Evolutionary conservation across 2,888 invertebrate species (phyloP), one percentile per base, ranked within the genome.

Genomic region (Oscheius onirici): DNA sequence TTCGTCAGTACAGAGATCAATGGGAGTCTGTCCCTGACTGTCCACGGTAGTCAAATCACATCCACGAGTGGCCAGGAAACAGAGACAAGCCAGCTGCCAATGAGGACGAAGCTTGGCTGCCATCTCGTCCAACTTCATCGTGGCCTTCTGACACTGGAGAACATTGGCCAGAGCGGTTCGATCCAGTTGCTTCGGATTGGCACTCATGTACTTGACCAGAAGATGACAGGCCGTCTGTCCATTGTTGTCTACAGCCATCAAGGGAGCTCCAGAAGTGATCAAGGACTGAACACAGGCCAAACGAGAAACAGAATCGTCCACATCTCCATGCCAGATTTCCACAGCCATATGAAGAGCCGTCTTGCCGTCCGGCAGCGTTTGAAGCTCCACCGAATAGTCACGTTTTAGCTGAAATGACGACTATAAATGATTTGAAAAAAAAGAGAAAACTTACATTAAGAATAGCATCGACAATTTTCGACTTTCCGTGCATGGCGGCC

Each of bases 41-140:
- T 76, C 78, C 55, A 75, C 72, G 66, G 75, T 55, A 26, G 58
- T 73, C 66, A 80, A 54, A 51, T 80, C 78, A 24, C 76, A 76
- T 10, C 80, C 80, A 49, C 75, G 73, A n/a, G 76, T 46, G 22
- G 72, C 72, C 57, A 80, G 57, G 61, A 74, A 80, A 52, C 76
- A 76, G 3, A 73, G 26, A 2, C 74, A 73, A n/a, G 80, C 76
- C 51, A 80, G 73, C 20, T 75, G 76, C 80, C 80, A 80, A 20
- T 77, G 73, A 1, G 80, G 80, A 34, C 75, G 69, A 24, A 76
- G 69, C 63, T 75, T 60, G 51, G 73, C 72, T 15, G 78, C 76
- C 74, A 80, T 74, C 40, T 80, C 78, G 55, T 78, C 80, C 41
- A 80, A 68, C 24, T 76, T 76, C 75, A 49, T 69, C 28, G 26